phyloP scores from a whole-genome alignment of 2,797 vertebrate genomes.

The Bradypus variegatus region DNA sequence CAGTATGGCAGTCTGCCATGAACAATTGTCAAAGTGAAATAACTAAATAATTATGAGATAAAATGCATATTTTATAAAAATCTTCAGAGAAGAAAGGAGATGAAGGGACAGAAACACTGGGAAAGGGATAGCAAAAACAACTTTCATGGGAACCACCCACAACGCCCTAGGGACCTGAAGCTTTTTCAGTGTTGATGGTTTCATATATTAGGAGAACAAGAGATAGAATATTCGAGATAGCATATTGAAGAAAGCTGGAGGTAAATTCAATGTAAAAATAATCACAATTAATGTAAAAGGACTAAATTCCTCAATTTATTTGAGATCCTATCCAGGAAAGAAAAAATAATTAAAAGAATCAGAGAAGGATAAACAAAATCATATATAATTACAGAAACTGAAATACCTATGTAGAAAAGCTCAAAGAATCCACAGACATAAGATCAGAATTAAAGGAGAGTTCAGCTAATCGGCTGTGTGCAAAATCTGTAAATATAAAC shows the following conservation, averaged over 20 bases:
- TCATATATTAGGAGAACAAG: not conserved
- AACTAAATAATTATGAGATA: not conserved
- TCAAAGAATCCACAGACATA: not conserved
- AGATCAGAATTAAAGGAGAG: not conserved
- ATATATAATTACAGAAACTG: not conserved
- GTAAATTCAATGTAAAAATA: not conserved
- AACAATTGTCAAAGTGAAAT: not conserved
- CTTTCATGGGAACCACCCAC: not conserved
- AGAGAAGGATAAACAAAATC: not conserved
- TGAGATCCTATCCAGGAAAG: not conserved
- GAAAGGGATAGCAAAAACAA: too few relatives aligned
- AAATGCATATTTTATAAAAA: not conserved
- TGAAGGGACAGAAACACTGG: not conserved
- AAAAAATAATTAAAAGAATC: not conserved
- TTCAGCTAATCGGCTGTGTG: not conserved
- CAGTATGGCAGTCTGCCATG: not conserved
- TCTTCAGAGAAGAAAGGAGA: not conserved
- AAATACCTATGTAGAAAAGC: not conserved
- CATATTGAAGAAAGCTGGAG: not conserved
- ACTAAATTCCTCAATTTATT: not conserved
- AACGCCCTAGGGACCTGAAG: not conserved
- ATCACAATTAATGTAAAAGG: not conserved
- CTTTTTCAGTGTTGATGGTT: not conserved
- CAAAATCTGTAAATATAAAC: not conserved
- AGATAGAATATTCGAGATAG: not conserved